These are phyloP conservation scores for Toxotes lorentzi DNA, from an alignment of 2,797 vertebrate species.

Conservation along the genomic window DNA sequence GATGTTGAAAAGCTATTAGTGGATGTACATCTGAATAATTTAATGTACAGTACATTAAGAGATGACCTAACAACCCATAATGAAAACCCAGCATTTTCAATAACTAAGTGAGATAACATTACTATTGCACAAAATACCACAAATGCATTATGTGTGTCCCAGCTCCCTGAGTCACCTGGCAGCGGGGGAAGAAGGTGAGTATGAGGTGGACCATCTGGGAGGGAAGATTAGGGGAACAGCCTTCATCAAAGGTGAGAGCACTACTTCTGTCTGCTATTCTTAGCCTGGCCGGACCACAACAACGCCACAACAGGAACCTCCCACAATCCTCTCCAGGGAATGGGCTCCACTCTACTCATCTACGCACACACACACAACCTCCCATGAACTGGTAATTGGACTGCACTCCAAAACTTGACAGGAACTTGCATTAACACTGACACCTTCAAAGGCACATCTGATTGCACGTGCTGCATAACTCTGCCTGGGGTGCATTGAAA, in stretches of 20 bases:
- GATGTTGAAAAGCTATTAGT: slow-evolving; percentile 31
- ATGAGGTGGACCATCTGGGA: slow-evolving; percentile 60
- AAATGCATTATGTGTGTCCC: slow-evolving; percentile 16
- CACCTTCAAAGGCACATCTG: slow-evolving; percentile 39
- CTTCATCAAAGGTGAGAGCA: slow-evolving; percentile 67
- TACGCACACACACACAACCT: background rate
- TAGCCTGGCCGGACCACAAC: slow-evolving; percentile 69
- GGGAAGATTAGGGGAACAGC: slow-evolving; percentile 59
- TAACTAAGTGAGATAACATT: background rate
- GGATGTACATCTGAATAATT: slow-evolving; percentile 47
- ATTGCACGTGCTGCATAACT: slow-evolving; percentile 20
- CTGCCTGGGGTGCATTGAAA: slow-evolving; percentile 8
- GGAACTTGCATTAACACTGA: slow-evolving; percentile 42
- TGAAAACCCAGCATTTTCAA: background rate
- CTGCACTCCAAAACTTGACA: slow-evolving; percentile 44
- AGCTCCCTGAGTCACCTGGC: slow-evolving; percentile 44
- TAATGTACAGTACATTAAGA: slow-evolving; percentile 23
- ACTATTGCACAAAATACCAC: background rate
- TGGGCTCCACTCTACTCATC: slow-evolving; percentile 22
- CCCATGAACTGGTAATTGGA: slow-evolving; percentile 46
- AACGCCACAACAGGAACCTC: slow-evolving; percentile 65
- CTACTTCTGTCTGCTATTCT: slow-evolving; percentile 73
- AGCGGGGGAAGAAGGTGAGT: slow-evolving; percentile 25
- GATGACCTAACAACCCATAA: background rate
- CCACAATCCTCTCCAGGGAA: slow-evolving; percentile 53